These are phyloP conservation scores for Sitta europaea DNA, from an alignment of 2,113 vertebrate species.

Conservation along the genomic window DNA sequence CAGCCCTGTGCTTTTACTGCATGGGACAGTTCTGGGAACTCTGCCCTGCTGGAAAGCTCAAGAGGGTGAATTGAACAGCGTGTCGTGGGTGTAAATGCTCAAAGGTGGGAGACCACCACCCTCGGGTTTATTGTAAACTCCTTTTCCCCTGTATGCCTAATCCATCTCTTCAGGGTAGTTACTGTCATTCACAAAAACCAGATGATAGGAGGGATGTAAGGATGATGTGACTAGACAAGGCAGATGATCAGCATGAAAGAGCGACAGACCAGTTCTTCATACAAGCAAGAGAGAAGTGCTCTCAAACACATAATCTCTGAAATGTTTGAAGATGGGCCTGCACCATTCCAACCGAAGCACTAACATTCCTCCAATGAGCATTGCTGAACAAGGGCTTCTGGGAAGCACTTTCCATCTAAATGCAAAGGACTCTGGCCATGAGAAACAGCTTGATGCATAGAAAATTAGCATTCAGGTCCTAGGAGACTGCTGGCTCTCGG, in stretches of 20 bases:
- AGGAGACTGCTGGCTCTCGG: not conserved
- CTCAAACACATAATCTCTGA: not conserved
- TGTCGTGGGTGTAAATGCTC: not conserved
- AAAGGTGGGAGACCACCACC: not conserved
- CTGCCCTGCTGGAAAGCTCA: not conserved
- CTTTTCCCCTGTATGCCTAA: not conserved
- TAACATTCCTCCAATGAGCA: not conserved
- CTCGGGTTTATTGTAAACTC: not conserved
- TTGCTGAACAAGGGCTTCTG: not conserved
- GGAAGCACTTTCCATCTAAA: not conserved
- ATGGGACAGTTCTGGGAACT: not conserved
- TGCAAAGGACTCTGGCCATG: not conserved
- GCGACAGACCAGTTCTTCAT: not conserved
- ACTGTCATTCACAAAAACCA: not conserved
- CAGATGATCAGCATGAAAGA: not conserved
- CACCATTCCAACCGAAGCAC: not conserved
- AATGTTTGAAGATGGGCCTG: not conserved
- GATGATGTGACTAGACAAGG: not conserved
- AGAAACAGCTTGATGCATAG: not conserved
- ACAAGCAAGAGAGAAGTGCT: not conserved
- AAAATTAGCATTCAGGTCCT: not conserved
- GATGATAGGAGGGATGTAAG: not conserved
- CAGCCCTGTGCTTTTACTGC: not conserved
- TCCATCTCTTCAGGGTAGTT: not conserved
- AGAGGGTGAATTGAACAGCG: not conserved